phyloP scores from a whole-genome alignment of 1,140 invertebrate species.

The Drosophila ogumai region DNA sequence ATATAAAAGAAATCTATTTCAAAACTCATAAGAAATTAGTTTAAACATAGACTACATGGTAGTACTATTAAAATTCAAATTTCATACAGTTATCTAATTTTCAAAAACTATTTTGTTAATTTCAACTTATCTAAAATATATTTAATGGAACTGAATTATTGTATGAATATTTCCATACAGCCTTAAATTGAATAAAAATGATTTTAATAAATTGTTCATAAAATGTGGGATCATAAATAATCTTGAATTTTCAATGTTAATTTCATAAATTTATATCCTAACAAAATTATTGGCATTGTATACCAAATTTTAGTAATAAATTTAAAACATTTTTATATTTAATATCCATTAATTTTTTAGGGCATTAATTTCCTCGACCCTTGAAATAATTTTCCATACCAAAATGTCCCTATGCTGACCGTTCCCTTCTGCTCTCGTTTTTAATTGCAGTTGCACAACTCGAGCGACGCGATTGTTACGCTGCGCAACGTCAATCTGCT shows the following conservation, averaged over 20 bases:
- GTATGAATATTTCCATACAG: too few relatives aligned
- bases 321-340: neutral
- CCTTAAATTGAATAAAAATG: too few relatives aligned
- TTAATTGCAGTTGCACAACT: constrained; percentile 89
- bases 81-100: neutral
- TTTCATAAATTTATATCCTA: too few relatives aligned
- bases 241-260: too few relatives aligned
- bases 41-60: neutral
- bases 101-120: neutral
- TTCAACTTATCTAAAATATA: neutral
- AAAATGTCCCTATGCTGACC: constrained; percentile 12
- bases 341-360: neutral
- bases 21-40: too few relatives aligned
- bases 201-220: too few relatives aligned
- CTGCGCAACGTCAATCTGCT: constrained; percentile 90
- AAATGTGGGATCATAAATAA: too few relatives aligned
- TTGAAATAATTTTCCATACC: neutral
- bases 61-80: neutral
- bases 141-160: neutral
- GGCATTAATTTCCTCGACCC: neutral
- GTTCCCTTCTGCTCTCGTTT: constrained; percentile 24
- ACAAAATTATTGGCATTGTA: too few relatives aligned
- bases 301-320: neutral
- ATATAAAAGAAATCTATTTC: too few relatives aligned
- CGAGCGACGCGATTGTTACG: constrained; percentile 90